Percentiles rank a stretch among this genome's conserved stretches.
Evolutionary conservation across 92 coral and sea anemone species (phyloP).

Genomic region (Ricordea florida): DNA sequence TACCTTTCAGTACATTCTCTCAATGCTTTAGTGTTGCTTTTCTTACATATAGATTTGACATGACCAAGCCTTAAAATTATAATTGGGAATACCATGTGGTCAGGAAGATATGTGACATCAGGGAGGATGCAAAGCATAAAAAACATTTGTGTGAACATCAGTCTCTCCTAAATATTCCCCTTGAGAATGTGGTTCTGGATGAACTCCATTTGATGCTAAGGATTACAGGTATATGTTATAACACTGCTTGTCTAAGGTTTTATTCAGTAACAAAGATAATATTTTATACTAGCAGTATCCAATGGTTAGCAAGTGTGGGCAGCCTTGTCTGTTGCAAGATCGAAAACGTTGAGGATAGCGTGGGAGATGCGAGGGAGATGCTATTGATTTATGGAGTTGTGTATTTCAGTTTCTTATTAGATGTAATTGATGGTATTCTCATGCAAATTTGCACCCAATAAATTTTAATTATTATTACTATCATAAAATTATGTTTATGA

Average conservation of each 20-base stretch:
- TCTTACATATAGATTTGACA: constrained; percentile 39
- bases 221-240: constrained; percentile 4
- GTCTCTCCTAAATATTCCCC: constrained; percentile 51
- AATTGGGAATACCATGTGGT: constrained; percentile 27
- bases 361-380: too few species aligned
- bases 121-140: constrained; percentile 21
- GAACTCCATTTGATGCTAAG: constrained; percentile 60
- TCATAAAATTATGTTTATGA: too few species aligned
- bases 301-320: too few species aligned
- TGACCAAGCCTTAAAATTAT: constrained; percentile 45
- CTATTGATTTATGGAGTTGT: too few species aligned
- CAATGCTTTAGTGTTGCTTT: background rate
- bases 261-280: background rate
- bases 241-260: too few species aligned
- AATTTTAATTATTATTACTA: too few species aligned
- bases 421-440: too few species aligned
- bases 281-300: background rate
- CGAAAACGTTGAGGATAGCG: too few species aligned
- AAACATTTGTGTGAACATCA: constrained; percentile 36
- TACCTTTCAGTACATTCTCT: background rate
- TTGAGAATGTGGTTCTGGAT: constrained; percentile 52
- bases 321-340: too few species aligned
- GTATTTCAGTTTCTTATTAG: too few species aligned
- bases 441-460: too few species aligned
- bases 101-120: constrained; percentile 21